These are phyloP conservation scores for Zelostemma sp. DNA, from an alignment of 1,140 invertebrate species.

Conservation along the genomic window DNA sequence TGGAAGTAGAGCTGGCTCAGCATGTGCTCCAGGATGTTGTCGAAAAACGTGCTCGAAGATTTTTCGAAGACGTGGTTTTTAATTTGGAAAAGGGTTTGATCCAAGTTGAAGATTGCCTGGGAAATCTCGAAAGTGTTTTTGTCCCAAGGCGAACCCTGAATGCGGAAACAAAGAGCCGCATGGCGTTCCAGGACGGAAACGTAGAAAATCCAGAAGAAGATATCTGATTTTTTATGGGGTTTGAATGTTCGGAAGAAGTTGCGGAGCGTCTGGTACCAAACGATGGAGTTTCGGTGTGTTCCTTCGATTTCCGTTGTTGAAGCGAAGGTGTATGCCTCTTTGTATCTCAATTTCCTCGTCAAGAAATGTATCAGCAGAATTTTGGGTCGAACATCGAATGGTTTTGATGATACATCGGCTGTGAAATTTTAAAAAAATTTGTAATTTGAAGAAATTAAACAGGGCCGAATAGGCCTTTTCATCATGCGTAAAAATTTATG, in stretches of 20 bases:
- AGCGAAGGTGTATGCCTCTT: slow-evolving; percentile 84
- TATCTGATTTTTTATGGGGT: slow-evolving; percentile 66
- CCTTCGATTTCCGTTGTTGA: slow-evolving; percentile 76
- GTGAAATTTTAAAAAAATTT: too few relatives aligned
- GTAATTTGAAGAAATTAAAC: slow-evolving; percentile 22
- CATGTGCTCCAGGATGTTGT: slow-evolving; percentile 80
- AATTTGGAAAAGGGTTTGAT: slow-evolving; percentile 78
- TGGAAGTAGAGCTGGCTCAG: slow-evolving; percentile 84
- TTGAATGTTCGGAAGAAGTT: slow-evolving; percentile 76
- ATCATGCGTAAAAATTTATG: too few relatives aligned
- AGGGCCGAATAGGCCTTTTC: too few relatives aligned
- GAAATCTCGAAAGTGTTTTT: slow-evolving; percentile 58
- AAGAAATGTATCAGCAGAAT: slow-evolving; percentile 82
- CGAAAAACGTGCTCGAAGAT: slow-evolving; percentile 69
- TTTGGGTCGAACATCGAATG: slow-evolving; percentile 79
- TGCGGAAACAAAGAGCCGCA: slow-evolving; percentile 74
- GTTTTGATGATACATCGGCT: slow-evolving; percentile 78
- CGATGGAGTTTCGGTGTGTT: slow-evolving; percentile 72
- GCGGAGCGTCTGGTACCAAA: slow-evolving; percentile 84
- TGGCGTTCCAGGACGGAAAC: slow-evolving; percentile 78
- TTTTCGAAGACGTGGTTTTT: slow-evolving; percentile 65
- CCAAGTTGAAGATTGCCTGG: slow-evolving; percentile 74
- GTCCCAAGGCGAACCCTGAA: slow-evolving; percentile 52
- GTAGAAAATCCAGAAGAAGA: slow-evolving; percentile 79
- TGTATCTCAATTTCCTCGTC: slow-evolving; percentile 76